A percentile compares a stretch with the other conserved stretches of the same genome.
These are phyloP conservation scores for Ochropleura leucogaster DNA, from an alignment of 2,888 invertebrate genomes.

Conservation along the genomic window DNA sequence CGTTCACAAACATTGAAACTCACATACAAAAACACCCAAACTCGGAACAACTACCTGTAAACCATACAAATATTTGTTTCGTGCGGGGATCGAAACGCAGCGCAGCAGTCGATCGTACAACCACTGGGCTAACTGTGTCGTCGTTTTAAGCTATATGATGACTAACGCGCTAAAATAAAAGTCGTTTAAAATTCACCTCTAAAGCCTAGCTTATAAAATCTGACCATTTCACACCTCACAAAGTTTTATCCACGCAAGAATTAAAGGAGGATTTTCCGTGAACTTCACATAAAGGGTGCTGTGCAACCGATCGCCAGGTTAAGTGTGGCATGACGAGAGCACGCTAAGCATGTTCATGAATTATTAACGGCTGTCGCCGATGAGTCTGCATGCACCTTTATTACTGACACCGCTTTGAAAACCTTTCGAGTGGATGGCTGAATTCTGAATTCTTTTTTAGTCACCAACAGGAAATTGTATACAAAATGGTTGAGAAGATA, in stretches of 20 bases:
- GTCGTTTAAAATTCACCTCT: background rate
- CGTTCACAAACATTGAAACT: too few relatives aligned
- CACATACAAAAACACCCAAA: too few relatives aligned
- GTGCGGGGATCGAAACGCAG: too few relatives aligned
- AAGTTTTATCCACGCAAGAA: constrained; percentile 47
- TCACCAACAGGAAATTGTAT: constrained; percentile 60
- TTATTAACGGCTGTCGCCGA: constrained; percentile 83
- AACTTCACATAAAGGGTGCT: constrained; percentile 72
- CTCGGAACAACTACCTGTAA: too few relatives aligned
- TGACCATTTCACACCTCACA: background rate
- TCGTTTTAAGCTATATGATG: too few relatives aligned
- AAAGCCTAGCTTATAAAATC: background rate
- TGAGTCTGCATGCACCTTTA: constrained; percentile 80
- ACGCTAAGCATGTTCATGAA: constrained; percentile 84
- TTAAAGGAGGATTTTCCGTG: constrained; percentile 69
- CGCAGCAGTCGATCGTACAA: too few relatives aligned
- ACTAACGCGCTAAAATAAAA: background rate
- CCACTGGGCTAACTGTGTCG: too few relatives aligned
- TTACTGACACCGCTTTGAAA: constrained; percentile 81
- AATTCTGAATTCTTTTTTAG: constrained; percentile 61
- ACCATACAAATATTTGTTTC: too few relatives aligned
- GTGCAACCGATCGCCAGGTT: constrained; percentile 78
- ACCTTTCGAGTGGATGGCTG: constrained; percentile 65
- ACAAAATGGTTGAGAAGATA: constrained; percentile 52
- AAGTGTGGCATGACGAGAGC: constrained; percentile 79